phyloP scores from a whole-genome alignment of 2,113 vertebrate genomes.

The Halcyon senegalensis region DNA sequence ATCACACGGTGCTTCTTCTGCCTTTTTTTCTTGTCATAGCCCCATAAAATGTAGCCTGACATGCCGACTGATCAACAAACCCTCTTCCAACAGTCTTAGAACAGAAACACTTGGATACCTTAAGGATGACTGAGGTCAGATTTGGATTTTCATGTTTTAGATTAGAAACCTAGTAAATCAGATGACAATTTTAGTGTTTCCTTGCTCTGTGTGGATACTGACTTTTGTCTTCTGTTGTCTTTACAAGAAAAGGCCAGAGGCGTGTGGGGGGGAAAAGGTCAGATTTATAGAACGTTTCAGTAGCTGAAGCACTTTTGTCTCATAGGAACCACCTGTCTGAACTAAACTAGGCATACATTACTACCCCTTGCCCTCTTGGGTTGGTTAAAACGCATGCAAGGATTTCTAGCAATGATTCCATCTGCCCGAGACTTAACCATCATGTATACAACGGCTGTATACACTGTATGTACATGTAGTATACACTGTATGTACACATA shows the following conservation, averaged over 20 bases:
- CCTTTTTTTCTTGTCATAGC: not conserved
- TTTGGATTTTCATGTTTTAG: not conserved
- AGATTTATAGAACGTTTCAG: not conserved
- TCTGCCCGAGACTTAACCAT: not conserved
- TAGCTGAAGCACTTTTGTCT: not conserved
- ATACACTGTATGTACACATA: not conserved
- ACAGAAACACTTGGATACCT: not conserved
- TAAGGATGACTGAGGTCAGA: not conserved
- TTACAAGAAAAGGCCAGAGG: not conserved
- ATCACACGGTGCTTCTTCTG: not conserved
- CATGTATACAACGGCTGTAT: no score
- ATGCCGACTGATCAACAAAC: not conserved
- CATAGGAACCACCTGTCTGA: not conserved
- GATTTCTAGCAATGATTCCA: not conserved
- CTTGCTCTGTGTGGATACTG: not conserved
- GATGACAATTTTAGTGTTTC: not conserved
- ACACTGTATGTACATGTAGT: not conserved
- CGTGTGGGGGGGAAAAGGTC: no score
- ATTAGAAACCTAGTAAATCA: not conserved
- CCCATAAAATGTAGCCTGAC: not conserved
- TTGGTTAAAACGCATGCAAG: not conserved
- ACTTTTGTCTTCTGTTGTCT: not conserved
- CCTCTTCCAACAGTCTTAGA: not conserved
- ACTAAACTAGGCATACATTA: not conserved
- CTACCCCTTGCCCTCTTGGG: not conserved